Evolutionary conservation across 2,888 invertebrate genomes (phyloP).

Genomic region (Adineta ricciae): DNA sequence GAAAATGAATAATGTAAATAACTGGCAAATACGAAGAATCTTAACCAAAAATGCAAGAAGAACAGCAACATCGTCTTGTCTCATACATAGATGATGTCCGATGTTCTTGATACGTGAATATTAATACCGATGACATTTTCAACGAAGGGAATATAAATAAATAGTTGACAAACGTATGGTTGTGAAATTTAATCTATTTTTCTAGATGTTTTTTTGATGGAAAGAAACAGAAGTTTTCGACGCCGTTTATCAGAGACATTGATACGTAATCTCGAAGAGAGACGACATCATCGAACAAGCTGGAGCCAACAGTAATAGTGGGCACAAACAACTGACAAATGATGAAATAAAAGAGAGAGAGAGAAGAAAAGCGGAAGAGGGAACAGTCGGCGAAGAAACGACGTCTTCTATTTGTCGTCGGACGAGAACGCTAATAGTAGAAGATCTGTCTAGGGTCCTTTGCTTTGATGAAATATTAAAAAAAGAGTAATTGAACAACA

Average conservation of each 20-base stretch:
- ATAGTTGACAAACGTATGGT: neutral
- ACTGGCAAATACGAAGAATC: neutral
- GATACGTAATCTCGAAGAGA: neutral
- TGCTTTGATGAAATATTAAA: neutral
- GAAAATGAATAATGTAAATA: neutral
- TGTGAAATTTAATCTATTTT: neutral
- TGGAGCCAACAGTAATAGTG: neutral
- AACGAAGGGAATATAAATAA: neutral
- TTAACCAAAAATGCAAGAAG: neutral
- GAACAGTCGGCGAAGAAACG: neutral
- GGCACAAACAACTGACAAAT: neutral
- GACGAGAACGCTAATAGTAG: neutral
- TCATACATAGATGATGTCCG: neutral
- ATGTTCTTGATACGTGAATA: neutral
- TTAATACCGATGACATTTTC: neutral
- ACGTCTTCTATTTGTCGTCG: neutral
- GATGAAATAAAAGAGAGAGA: neutral
- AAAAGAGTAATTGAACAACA: neutral
- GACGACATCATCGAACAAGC: neutral
- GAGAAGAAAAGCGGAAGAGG: neutral
- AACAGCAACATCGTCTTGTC: neutral
- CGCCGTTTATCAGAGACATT: neutral
- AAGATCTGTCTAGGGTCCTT: neutral
- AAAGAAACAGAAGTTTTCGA: neutral
- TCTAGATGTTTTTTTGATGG: neutral